phyloP scores from a whole-genome alignment of 1,140 invertebrate species.

The Diabrotica undecimpunctata region DNA sequence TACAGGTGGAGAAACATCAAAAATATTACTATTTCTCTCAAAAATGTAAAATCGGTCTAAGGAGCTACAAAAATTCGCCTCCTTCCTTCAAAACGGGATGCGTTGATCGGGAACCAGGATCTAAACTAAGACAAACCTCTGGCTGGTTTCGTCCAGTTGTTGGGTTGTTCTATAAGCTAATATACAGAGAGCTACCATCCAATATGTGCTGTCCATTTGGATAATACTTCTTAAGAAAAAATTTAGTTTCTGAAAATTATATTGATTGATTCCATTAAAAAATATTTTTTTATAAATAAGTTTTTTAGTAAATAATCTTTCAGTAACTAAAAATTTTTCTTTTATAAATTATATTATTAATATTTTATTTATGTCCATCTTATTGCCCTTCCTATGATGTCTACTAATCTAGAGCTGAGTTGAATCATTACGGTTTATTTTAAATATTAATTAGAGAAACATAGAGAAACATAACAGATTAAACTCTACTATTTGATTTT shows the following conservation, averaged over 20 bases:
- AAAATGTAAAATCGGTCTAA: constrained; percentile 13
- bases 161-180: constrained; percentile 2
- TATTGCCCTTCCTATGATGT: background rate
- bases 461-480: too few species aligned
- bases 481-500: too few species aligned
- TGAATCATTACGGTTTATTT: too few species aligned
- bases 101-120: background rate
- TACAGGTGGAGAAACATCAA: constrained; percentile 39
- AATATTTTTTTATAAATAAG: too few species aligned
- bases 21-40: constrained; percentile 35
- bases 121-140: constrained; percentile 13
- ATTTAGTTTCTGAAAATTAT: background rate
- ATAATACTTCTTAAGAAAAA: background rate
- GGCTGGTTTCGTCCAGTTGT: constrained; percentile 49
- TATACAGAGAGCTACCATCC: constrained; percentile 11
- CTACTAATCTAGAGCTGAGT: too few species aligned
- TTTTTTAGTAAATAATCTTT: too few species aligned
- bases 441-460: too few species aligned
- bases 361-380: background rate
- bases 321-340: background rate
- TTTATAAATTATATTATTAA: background rate
- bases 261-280: too few species aligned
- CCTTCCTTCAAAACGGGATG: constrained; percentile 4
- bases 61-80: constrained; percentile 13
- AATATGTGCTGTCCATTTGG: background rate